Conservation (phyloP, 2,113 vertebrate genomes). For the Sarotherodon lohbergeri region DNA sequence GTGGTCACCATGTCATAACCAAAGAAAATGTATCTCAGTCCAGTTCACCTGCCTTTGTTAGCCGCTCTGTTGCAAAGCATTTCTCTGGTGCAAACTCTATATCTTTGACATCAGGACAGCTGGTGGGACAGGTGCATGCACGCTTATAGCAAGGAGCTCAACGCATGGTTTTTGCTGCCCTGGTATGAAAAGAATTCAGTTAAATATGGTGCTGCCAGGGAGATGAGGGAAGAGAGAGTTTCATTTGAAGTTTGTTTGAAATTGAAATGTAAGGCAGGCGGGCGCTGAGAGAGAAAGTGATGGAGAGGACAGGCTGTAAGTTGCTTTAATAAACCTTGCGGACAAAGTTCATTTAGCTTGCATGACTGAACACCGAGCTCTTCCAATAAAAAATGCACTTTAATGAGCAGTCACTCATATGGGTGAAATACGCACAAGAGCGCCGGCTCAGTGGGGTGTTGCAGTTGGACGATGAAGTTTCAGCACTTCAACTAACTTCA, state of each 20-base stretch:
- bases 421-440: background rate
- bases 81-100: background rate
- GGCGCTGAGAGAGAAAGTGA: background rate
- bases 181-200: fast-evolving
- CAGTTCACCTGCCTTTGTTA: background rate
- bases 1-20: background rate
- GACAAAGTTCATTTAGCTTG: background rate
- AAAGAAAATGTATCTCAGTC: background rate
- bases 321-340: background rate
- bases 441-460: no score
- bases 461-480: background rate
- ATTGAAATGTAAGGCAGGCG: background rate
- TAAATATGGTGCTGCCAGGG: background rate
- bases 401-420: background rate
- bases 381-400: background rate
- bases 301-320: background rate
- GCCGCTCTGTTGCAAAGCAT: background rate
- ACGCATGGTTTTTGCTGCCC: background rate
- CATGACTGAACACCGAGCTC: background rate
- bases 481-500: background rate
- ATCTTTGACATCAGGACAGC: background rate
- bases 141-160: background rate
- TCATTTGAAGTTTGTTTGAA: background rate
- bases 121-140: background rate
- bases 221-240: background rate